Evolutionary conservation across 2,888 invertebrate genomes (phyloP).

Genomic region (Eugnorisma glareosa): DNA sequence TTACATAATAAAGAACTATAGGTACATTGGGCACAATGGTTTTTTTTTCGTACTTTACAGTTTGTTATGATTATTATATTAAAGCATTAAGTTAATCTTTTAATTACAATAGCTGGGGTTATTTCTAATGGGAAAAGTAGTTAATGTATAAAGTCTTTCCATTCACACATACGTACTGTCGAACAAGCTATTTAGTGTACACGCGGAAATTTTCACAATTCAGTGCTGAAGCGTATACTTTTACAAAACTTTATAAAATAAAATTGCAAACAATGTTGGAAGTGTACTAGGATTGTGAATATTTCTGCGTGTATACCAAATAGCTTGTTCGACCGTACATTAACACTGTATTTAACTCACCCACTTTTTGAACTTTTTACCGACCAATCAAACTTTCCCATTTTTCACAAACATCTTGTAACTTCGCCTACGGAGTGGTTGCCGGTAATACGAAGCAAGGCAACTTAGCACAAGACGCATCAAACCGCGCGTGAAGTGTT

Average conservation of each 20-base stretch:
- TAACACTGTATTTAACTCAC: neutral
- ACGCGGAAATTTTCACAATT: no score
- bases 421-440: neutral
- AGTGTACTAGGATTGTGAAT: no score
- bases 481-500: slow-evolving; percentile 6
- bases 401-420: neutral
- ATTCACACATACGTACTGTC: neutral
- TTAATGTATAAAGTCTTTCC: neutral
- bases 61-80: neutral
- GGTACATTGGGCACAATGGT: neutral
- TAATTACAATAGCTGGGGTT: neutral
- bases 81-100: neutral
- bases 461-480: neutral
- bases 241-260: no score
- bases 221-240: no score
- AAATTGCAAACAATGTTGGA: no score
- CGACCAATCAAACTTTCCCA: neutral
- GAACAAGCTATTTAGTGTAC: no score
- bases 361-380: neutral
- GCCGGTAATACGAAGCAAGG: neutral
- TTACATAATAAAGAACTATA: neutral
- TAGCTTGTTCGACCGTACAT: no score
- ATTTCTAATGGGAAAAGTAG: neutral
- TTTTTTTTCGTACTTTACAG: neutral
- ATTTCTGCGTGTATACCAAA: no score